Conservation (phyloP, 2,797 vertebrate genomes). For the Dendrocincla tyrannina region DNA sequence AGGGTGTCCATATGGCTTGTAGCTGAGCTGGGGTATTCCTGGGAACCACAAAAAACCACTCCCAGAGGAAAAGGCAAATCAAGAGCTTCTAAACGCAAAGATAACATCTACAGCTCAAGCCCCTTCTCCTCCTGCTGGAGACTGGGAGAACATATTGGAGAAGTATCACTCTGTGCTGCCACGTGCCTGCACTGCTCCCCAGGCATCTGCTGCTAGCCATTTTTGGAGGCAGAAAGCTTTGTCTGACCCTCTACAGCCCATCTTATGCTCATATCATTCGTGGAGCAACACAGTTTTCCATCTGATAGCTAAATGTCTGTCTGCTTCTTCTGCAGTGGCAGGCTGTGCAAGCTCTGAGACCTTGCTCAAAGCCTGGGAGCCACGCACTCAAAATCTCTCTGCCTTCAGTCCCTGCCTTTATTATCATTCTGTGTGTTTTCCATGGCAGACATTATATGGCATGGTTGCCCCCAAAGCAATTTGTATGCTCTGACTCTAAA, state of each 20-base stretch:
- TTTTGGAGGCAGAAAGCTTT: constrained; percentile 7
- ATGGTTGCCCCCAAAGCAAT: constrained; percentile 16
- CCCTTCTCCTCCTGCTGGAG: not conserved
- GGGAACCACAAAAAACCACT: not conserved
- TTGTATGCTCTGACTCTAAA: constrained; percentile 8
- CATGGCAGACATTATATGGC: not conserved
- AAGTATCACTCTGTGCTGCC: not conserved
- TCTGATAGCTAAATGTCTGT: not conserved
- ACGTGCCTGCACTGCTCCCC: not conserved
- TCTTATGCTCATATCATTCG: not conserved
- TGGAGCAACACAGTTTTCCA: not conserved
- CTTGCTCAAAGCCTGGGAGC: not conserved
- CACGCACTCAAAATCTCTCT: not conserved
- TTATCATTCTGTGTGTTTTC: not conserved
- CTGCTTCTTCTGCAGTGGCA: not conserved
- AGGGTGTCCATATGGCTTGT: rapidly evolving
- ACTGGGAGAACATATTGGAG: not conserved
- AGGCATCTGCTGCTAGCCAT: constrained; percentile 29
- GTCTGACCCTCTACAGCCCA: constrained; percentile 24
- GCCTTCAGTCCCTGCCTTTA: constrained; percentile 5
- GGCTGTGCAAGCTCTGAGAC: not conserved
- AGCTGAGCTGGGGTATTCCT: not conserved
- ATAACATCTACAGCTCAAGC: not conserved
- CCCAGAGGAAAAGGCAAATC: not conserved
- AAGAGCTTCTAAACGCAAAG: not conserved